Evolutionary conservation across 1,140 invertebrate species (phyloP), one percentile per base, ranked within the genome.

Genomic region (Bombus difficillimus): DNA sequence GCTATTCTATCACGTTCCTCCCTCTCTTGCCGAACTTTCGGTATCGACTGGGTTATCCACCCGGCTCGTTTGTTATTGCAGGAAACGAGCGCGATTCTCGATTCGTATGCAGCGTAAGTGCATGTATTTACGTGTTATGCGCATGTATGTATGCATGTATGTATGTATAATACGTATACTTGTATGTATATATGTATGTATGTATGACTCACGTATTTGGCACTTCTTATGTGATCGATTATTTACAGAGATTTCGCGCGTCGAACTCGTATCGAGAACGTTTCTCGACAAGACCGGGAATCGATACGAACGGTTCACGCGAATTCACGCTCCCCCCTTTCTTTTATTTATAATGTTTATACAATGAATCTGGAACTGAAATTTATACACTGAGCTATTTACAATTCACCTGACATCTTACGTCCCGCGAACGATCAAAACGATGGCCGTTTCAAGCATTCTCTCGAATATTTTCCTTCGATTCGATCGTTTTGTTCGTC

Each of bases 371-470:
- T 37, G 77, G 39, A 92, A 92, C 90, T 71, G 72, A 91, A 91
- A 80, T 92, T 93, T 93, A 90, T 93, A 93, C 92, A 93, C 89
- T 89, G 79, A 92, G 81, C 90, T 93, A 93, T 93, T 84, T 93
- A 93, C 93, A 93, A 81, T 90, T 75, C 73, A 10, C 83, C 83
- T 73, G 80, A 74, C 80, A 75, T 59, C 59, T 83, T 85, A 86
- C 75, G 74, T 64, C 28, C 77, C 62, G 66, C 6, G 71, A 6
- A 69, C 18, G 84, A 62, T 25, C n/a, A 10, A 43, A 81, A 59
- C 57, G 83, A 12, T 32, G 13, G 2, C 6, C 12, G 2, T 10
- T 4, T 18, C 22, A 8, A 22, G 8, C 22, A 53, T 12, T 3
- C 15, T 18, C 0, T 64, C 39, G 22, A 18, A 10, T 15, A n/a